These are phyloP conservation scores for Lophius americanus DNA, from an alignment of 2,797 vertebrate genomes.

Conservation along the genomic window DNA sequence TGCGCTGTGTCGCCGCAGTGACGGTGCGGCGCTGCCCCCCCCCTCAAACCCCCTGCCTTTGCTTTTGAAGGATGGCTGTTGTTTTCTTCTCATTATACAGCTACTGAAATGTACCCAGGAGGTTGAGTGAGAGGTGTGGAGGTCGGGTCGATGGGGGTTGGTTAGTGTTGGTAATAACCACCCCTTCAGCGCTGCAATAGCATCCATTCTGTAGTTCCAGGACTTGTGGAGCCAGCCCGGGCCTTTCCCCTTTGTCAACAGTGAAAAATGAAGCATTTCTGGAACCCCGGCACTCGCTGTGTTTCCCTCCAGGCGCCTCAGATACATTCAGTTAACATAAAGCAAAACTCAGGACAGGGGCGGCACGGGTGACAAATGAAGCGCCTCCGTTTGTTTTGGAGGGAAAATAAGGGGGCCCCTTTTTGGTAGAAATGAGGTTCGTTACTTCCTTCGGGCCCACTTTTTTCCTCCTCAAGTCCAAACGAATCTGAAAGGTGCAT, in stretches of 20 bases:
- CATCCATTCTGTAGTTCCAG: conserved; percentile 62
- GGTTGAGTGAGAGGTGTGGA: conserved; percentile 46
- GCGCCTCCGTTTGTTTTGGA: conserved; percentile 68
- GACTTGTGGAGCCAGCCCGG: conserved; percentile 50
- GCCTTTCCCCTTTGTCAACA: conserved; percentile 69
- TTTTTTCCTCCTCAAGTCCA: conserved; percentile 34
- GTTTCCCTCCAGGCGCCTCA: conserved; percentile 66
- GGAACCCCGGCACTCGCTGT: conserved; percentile 63
- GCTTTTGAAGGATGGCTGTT: conserved; percentile 63
- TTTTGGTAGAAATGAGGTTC: conserved; percentile 66
- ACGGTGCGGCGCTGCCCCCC: conserved; percentile 3
- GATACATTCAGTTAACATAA: conserved; percentile 78
- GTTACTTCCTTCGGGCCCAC: conserved; percentile 57
- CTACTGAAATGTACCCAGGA: conserved; percentile 58
- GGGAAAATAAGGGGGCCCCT: conserved; percentile 63
- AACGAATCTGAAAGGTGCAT: conserved; percentile 51
- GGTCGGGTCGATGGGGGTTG: conserved; percentile 28
- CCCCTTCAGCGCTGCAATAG: conserved; percentile 50
- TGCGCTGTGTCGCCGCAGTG: conserved; percentile 31
- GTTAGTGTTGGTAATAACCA: conserved; percentile 56
- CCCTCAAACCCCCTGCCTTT: conserved; percentile 17
- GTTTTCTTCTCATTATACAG: conserved; percentile 69
- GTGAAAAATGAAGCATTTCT: conserved; percentile 77
- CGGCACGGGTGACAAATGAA: conserved; percentile 73
- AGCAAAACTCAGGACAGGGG: conserved; percentile 70